These are phyloP conservation scores for Chitala chitala DNA, from an alignment of 2,113 vertebrate genomes.

Conservation along the genomic window DNA sequence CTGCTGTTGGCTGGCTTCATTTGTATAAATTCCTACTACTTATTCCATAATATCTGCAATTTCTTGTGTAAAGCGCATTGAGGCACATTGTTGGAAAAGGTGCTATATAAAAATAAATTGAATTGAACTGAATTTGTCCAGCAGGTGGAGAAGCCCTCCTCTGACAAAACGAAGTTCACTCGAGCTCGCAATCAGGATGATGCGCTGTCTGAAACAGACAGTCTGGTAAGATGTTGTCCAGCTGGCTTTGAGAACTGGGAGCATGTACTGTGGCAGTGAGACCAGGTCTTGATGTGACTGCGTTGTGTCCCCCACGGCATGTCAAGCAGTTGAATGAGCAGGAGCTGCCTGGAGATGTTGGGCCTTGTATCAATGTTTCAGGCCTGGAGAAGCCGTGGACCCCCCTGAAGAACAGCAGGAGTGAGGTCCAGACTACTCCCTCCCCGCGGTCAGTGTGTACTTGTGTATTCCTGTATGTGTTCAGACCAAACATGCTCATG, in stretches of 20 bases:
- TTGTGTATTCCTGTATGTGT: no score
- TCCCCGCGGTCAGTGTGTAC: slow-evolving; percentile 62
- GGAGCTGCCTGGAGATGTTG: slow-evolving; percentile 66
- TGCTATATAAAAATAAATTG: no score
- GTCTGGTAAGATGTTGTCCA: slow-evolving; percentile 64
- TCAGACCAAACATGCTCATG: no score
- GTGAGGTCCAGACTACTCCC: slow-evolving; percentile 64
- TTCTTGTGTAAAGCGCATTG: no score
- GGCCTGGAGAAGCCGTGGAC: slow-evolving; percentile 78
- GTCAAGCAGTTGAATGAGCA: slow-evolving; percentile 70
- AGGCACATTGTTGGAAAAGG: no score
- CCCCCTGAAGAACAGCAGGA: slow-evolving; percentile 72
- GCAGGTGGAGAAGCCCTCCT: slow-evolving; percentile 61
- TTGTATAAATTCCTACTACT: no score
- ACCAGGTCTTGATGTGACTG: background rate
- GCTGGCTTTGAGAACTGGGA: no score
- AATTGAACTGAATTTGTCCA: no score
- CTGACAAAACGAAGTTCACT: slow-evolving; percentile 74
- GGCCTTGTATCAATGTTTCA: slow-evolving; percentile 67
- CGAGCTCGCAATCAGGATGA: slow-evolving; percentile 76
- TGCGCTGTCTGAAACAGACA: slow-evolving; percentile 66
- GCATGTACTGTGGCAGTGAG: background rate
- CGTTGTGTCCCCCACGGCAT: slow-evolving; percentile 26
- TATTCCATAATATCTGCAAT: no score
- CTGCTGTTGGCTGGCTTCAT: no score